Percentiles rank a stretch among this genome's conserved stretches.
These are phyloP conservation scores for Hydrolagus affinis DNA, from an alignment of 2,113 vertebrate genomes.

Conservation along the genomic window DNA sequence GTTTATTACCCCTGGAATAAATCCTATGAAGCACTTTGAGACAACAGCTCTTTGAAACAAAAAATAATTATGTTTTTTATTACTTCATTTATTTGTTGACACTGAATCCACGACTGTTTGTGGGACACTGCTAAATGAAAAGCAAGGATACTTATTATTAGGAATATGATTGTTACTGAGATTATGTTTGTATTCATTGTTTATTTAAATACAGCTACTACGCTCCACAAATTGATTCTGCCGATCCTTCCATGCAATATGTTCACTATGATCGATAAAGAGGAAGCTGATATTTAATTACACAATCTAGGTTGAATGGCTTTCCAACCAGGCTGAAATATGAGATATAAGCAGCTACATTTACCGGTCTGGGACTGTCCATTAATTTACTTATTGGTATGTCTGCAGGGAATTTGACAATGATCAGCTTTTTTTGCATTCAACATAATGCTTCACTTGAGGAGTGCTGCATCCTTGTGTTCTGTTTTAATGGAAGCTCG, in stretches of 20 bases:
- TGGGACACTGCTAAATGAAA: too few species aligned
- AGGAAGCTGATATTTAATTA: slow-evolving; percentile 10
- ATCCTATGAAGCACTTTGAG: too few species aligned
- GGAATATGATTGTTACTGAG: too few species aligned
- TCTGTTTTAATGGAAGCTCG: too few species aligned
- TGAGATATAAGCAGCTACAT: background rate
- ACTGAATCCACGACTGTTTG: too few species aligned
- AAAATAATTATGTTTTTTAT: too few species aligned
- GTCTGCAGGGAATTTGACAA: background rate
- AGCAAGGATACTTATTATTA: too few species aligned
- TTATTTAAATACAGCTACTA: background rate
- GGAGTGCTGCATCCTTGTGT: background rate
- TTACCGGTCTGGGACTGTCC: background rate
- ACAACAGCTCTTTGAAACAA: too few species aligned
- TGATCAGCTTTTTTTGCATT: background rate
- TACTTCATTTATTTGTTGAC: too few species aligned
- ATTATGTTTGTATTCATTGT: background rate
- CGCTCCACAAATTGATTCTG: background rate
- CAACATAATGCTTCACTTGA: background rate
- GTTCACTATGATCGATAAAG: background rate
- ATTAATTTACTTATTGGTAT: too few species aligned
- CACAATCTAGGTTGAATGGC: background rate
- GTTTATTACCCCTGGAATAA: too few species aligned
- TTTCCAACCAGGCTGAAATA: background rate
- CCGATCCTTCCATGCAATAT: background rate